Percentiles rank a stretch among this genome's conserved stretches.
Conservation (phyloP, 2,113 vertebrate genomes). For the Laticauda laticaudata region DNA sequence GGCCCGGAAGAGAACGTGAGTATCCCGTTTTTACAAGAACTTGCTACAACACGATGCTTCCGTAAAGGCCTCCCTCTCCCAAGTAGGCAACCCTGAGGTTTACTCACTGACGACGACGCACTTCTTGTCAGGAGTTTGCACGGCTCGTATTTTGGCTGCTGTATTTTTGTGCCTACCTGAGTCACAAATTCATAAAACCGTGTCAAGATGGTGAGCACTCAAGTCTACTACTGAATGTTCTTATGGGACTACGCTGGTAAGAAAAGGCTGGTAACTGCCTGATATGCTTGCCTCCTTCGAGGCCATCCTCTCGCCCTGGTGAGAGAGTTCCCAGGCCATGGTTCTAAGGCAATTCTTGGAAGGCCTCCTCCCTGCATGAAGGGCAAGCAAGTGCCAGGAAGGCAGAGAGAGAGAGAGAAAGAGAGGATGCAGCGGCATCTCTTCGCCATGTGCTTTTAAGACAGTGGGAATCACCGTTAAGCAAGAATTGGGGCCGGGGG, state of each 20-base stretch:
- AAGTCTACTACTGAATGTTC: not conserved
- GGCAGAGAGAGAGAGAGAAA: not conserved
- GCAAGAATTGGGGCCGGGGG: not conserved
- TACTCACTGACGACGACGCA: not conserved
- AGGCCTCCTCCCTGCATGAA: not conserved
- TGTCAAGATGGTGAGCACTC: not conserved
- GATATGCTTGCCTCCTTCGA: too few species aligned
- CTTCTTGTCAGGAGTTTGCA: not conserved
- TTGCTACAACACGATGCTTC: not conserved
- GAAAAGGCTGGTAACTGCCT: not conserved
- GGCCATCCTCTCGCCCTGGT: too few species aligned
- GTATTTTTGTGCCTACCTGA: not conserved
- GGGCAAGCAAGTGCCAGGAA: not conserved
- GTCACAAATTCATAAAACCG: not conserved
- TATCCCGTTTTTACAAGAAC: not conserved
- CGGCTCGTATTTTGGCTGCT: not conserved
- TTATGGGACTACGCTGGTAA: not conserved
- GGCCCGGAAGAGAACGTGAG: not conserved
- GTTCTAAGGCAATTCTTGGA: not conserved
- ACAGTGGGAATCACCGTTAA: not conserved
- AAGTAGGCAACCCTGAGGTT: not conserved
- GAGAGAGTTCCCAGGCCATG: conserved; percentile 44
- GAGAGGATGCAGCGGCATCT: too few species aligned
- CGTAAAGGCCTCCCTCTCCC: not conserved
- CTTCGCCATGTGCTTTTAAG: not conserved